Evolutionary conservation across 64 coral and sea anemone genomes (phyloP), one percentile per base, ranked within the genome.

Genomic region (Porites lutea): DNA sequence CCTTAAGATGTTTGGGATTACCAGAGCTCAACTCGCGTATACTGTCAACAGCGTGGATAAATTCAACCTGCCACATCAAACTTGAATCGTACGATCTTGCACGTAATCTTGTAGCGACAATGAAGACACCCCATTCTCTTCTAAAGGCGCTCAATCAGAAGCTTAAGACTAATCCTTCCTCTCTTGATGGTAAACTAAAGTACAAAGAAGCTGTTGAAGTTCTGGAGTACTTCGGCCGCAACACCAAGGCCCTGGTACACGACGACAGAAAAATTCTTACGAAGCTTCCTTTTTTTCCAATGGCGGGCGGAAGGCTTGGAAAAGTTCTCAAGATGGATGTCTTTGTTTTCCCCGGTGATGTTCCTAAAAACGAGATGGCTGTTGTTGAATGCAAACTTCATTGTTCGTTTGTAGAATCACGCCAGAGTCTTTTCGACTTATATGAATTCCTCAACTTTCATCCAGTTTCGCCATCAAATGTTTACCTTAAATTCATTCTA

Each of bases 211-310:
- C 19, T 9, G 55, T 27, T 22, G 60, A 14, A 48, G 88, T 90
- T 19, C 88, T 90, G 13, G 9, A 52, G 67, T 91, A 82, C 52
- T 82, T 91, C 47, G 74, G 70, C 66, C 18, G 47, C 8, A 74
- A 74, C 51, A 83, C 74, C 48, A 13, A 5, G 27, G 16, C 27
- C 12, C 64, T 91, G 48, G 45, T 11, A 20, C 37, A 37, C 51
- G 77, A 66, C 10, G 65, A 91, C 48, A 61, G 20, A 46, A 65
- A 91, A 48, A 51, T 23, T 72, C 55, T 91, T 27, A 91, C 57
- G 67, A 60, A 52, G 10, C 78, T 91, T 21, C 89, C 89, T 49
- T 91, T 91, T 79, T 83, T 82, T 79, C 52, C 21, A 47, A 82
- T 59, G 19, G 64, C 14, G 13, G 52, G 81, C 60, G 89, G 89